Conservation (phyloP, 2,113 vertebrate species). For the Pachycephala philippinensis region DNA sequence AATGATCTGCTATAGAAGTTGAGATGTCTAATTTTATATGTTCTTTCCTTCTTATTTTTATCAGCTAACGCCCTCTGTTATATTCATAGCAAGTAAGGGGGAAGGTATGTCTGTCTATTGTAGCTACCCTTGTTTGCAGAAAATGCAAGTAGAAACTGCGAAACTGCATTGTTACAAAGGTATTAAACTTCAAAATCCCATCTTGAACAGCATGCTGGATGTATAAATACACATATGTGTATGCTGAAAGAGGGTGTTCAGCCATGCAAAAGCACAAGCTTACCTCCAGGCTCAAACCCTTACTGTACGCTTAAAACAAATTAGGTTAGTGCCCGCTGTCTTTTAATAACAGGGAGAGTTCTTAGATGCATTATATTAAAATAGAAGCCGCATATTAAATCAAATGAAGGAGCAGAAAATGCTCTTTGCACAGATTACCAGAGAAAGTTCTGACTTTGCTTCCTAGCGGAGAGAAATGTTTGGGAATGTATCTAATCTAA, state of each 20-base stretch:
- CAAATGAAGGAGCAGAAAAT: neutral
- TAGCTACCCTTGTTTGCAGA: neutral
- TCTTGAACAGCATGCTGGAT: neutral
- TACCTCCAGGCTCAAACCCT: neutral
- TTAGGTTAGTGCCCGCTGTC: neutral
- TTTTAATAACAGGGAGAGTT: neutral
- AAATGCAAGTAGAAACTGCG: neutral
- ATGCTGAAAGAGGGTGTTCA: neutral
- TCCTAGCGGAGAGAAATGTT: neutral
- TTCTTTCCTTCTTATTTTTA: neutral
- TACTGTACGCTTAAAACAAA: neutral
- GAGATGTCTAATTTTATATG: neutral
- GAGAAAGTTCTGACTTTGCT: neutral
- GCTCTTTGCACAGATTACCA: neutral
- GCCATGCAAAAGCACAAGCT: neutral
- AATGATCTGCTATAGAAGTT: neutral
- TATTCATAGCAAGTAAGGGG: neutral
- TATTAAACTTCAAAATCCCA: neutral
- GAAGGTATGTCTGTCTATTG: neutral
- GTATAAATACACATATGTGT: neutral
- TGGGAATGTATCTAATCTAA: constrained; percentile 21
- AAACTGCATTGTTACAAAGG: neutral
- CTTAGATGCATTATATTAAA: neutral
- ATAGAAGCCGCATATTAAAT: neutral
- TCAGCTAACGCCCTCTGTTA: neutral